phyloP scores from a whole-genome alignment of 92 coral and sea anemone genomes.

The Pocillopora grandis region DNA sequence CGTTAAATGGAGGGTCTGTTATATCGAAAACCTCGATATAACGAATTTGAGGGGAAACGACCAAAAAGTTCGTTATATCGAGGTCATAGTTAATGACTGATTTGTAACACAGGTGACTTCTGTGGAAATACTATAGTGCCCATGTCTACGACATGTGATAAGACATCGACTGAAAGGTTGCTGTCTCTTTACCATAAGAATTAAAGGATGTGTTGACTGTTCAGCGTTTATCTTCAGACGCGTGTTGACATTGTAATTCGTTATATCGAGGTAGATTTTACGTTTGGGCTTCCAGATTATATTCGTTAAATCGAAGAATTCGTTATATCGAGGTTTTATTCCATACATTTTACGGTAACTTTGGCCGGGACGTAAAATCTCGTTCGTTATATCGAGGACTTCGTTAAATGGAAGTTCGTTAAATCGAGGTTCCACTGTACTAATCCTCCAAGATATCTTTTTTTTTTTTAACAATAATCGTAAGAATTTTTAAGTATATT shows the following conservation, averaged over 20 bases:
- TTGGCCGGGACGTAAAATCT: neutral
- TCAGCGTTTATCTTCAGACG: slow-evolving; percentile 60
- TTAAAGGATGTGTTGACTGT: slow-evolving; percentile 49
- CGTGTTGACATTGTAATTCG: slow-evolving; percentile 55
- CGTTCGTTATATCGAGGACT: slow-evolving; percentile 57
- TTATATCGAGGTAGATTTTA: slow-evolving; percentile 65
- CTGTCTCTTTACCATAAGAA: slow-evolving; percentile 38
- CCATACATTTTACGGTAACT: too few relatives aligned
- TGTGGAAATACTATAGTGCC: slow-evolving; percentile 35
- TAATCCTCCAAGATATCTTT: too few relatives aligned
- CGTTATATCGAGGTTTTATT: slow-evolving; percentile 19
- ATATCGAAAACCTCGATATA: too few relatives aligned
- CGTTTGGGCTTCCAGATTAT: slow-evolving; percentile 9
- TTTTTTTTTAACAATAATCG: too few relatives aligned
- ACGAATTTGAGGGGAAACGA: too few relatives aligned
- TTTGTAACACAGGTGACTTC: too few relatives aligned
- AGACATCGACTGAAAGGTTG: slow-evolving; percentile 40
- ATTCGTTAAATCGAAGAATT: too few relatives aligned
- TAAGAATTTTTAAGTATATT: too few relatives aligned
- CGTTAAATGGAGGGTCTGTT: too few relatives aligned
- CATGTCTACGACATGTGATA: slow-evolving; percentile 32
- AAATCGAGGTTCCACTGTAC: slow-evolving; percentile 40
- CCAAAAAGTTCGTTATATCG: too few relatives aligned
- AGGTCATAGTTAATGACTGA: too few relatives aligned
- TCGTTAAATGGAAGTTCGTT: slow-evolving; percentile 35